Evolutionary conservation across 37 sponge, comb jelly and placozoan species (phyloP), one percentile per base, ranked within the genome.

Genomic region (Amphimedon queenslandica): DNA sequence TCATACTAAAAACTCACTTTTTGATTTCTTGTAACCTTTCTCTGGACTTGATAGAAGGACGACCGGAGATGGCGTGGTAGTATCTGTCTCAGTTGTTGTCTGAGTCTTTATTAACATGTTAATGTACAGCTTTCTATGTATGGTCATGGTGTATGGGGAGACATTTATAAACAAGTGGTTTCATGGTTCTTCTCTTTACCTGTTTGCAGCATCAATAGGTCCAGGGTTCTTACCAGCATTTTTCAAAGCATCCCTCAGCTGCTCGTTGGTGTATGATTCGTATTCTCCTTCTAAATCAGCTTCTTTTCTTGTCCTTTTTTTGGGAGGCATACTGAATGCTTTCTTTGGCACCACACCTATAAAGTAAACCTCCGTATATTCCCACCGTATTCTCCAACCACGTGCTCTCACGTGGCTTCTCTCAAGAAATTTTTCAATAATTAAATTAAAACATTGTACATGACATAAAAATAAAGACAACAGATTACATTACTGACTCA

Each of bases 121-220:
- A 13, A 8, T 47, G 53, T 18, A 13, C 53, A 47, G 8, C 53
- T 18, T 47, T 18, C 13, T 47, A 47, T 18, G 53, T 47, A 47
- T 47, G 53, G 8, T 18, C 13, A 13, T 47, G 13, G 53, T 47
- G 13, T 8, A 47, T 47, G 13, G 53, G 13, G 13, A 13, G 8
- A 47, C 13, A 13, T 47, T 18, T 47, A 13, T 47, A 47, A 18
- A 5, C 21, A 8, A 13, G 53, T 51, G 39, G 21, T 40, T 32
- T 21, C 5, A 27, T 32, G 5, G 4, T 67, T 4, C 39, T 2
- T 23, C 5, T 3, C 16, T 42, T 86, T 61, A 82, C 84, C 76
- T 88, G 78, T 77, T 88, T 3, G 79, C 70, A 55, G 31, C 42
- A 58, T 88, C 79, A 27, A 88, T 82, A 29, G 88, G 88, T 10